A percentile compares a stretch with the other conserved stretches of the same genome.
These are phyloP conservation scores for Lymantria monacha DNA, from an alignment of 2,888 invertebrate genomes.

Conservation along the genomic window DNA sequence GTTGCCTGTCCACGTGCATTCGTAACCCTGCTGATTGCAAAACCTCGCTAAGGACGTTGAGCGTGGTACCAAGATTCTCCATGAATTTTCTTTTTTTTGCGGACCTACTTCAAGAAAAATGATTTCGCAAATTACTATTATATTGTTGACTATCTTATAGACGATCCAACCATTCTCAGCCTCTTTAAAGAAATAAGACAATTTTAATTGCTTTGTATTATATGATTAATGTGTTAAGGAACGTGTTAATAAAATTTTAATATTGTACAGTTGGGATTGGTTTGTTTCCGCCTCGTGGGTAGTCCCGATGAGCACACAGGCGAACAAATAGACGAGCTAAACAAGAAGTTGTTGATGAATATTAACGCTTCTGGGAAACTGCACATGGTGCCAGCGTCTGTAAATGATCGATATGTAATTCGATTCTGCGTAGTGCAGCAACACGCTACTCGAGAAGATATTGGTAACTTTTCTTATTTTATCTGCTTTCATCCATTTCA, in stretches of 20 bases:
- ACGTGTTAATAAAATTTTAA: background rate
- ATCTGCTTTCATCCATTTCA: background rate
- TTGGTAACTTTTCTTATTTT: constrained; percentile 76
- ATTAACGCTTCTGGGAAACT: constrained; percentile 97
- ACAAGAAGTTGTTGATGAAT: constrained; percentile 94
- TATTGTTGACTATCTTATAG: too few relatives aligned
- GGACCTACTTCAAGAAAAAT: too few relatives aligned
- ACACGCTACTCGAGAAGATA: constrained; percentile 91
- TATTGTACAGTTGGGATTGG: constrained; percentile 88
- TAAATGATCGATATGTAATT: constrained; percentile 95
- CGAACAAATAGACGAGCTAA: constrained; percentile 84
- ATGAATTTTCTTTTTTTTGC: too few relatives aligned
- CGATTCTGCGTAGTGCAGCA: constrained; percentile 97
- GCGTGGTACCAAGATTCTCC: too few relatives aligned
- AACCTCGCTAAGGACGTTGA: too few relatives aligned
- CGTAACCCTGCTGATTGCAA: too few relatives aligned
- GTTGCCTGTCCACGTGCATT: too few relatives aligned
- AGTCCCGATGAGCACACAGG: constrained; percentile 55
- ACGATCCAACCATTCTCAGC: too few relatives aligned
- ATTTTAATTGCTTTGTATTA: too few relatives aligned
- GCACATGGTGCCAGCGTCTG: constrained; percentile 97
- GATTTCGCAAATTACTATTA: too few relatives aligned
- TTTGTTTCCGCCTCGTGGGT: constrained; percentile 94
- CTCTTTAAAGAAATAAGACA: too few relatives aligned
- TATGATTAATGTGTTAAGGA: too few relatives aligned